Percentiles rank a stretch among this genome's conserved stretches.
phyloP scores from a whole-genome alignment of 1,140 invertebrate genomes.

The Globodera ellingtonae region DNA sequence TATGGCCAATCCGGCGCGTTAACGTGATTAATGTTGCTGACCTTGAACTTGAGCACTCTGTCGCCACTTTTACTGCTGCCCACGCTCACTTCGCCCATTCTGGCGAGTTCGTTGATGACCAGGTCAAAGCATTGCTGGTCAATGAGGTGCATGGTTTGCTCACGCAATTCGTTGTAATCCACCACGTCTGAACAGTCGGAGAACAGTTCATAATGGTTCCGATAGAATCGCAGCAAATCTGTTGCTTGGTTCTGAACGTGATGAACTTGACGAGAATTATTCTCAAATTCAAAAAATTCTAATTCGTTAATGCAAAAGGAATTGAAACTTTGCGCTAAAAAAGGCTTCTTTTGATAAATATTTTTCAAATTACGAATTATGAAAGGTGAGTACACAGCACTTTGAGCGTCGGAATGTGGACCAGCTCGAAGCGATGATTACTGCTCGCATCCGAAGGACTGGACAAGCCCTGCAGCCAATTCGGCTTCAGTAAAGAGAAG shows the following conservation, averaged over 20 bases:
- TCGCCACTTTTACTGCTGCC: constrained; percentile 52
- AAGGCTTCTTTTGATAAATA: too few species aligned
- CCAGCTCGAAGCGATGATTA: constrained; percentile 32
- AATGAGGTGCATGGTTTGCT: constrained; percentile 40
- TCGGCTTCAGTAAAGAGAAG: constrained; percentile 39
- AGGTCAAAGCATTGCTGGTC: constrained; percentile 50
- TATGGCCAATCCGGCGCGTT: too few species aligned
- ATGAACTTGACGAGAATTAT: not conserved
- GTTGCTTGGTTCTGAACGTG: constrained; percentile 38
- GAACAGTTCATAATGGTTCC: constrained; percentile 45
- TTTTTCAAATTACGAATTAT: not conserved
- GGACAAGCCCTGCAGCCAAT: constrained; percentile 26
- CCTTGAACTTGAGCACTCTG: constrained; percentile 60
- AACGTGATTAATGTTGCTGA: constrained; percentile 4
- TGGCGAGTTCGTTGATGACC: constrained; percentile 54
- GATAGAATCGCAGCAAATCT: constrained; percentile 54
- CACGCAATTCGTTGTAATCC: constrained; percentile 54
- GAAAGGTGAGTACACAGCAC: constrained; percentile 12
- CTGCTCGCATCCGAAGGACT: constrained; percentile 4
- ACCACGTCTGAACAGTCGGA: constrained; percentile 61
- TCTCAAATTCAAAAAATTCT: not conserved
- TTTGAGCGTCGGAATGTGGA: constrained; percentile 55
- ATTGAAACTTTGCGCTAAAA: too few species aligned
- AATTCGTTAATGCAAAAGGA: too few species aligned
- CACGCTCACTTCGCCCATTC: constrained; percentile 56